Conservation (phyloP, 2,113 vertebrate genomes). For the Himantopus leucocephalus region DNA sequence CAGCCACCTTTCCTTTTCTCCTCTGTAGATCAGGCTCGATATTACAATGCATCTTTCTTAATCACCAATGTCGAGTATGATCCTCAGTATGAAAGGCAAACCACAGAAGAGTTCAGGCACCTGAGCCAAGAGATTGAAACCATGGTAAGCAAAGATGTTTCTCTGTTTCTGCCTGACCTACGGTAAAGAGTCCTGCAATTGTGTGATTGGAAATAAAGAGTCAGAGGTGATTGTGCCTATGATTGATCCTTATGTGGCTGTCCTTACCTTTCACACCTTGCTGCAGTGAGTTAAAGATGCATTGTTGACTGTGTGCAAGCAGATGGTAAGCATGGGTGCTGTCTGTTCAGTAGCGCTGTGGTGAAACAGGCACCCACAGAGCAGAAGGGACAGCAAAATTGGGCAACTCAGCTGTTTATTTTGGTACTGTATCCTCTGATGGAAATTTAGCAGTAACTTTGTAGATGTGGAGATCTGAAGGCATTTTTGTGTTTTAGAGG, state of each 20-base stretch:
- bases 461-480: not conserved
- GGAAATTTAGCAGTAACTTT: not conserved
- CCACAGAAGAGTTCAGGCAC: slow-evolving; percentile 57
- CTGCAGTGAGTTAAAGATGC: not conserved
- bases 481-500: not conserved
- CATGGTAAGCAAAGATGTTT: slow-evolving; percentile 59
- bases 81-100: slow-evolving; percentile 50
- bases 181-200: not conserved
- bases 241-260: not conserved
- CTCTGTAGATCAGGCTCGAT: slow-evolving; percentile 68
- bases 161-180: not conserved
- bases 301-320: not conserved
- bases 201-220: not conserved
- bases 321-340: not conserved
- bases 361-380: not conserved
- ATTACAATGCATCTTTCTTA: slow-evolving; percentile 62
- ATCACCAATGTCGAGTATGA: slow-evolving; percentile 60
- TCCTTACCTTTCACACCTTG: not conserved
- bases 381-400: not conserved
- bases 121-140: slow-evolving; percentile 61
- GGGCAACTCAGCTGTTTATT: not conserved
- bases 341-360: not conserved
- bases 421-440: not conserved
- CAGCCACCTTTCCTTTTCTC: not conserved
- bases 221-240: not conserved